phyloP scores from a whole-genome alignment of 1,140 invertebrate species.

The Elymnias hypermnestra region DNA sequence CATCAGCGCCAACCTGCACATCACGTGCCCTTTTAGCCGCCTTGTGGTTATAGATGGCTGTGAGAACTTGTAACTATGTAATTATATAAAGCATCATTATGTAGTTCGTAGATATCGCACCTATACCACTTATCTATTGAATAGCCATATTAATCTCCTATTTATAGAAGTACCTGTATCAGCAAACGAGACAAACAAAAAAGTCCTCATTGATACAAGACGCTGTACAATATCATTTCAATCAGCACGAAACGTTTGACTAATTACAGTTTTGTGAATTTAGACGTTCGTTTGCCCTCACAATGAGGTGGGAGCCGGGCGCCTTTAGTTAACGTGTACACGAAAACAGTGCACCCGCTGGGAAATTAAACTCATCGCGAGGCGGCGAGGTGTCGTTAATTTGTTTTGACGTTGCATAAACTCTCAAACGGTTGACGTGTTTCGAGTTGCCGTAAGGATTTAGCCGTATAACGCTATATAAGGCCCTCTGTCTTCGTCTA shows the following conservation, averaged over 20 bases:
- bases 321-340: conserved; percentile 9
- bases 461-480: conserved; percentile 10
- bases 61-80: too few species aligned
- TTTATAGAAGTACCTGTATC: too few species aligned
- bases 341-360: conserved; percentile 34
- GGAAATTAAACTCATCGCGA: conserved; percentile 55
- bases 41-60: too few species aligned
- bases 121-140: too few species aligned
- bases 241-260: not conserved
- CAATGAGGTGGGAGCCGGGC: conserved; percentile 2
- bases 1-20: too few species aligned
- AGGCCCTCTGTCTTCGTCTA: conserved; percentile 7
- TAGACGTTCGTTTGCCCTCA: conserved; percentile 6
- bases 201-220: too few species aligned
- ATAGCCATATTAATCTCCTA: too few species aligned
- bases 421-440: conserved; percentile 10
- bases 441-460: conserved; percentile 17
- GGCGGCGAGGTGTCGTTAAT: conserved; percentile 47
- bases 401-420: conserved; percentile 41
- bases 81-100: too few species aligned
- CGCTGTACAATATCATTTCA: not conserved
- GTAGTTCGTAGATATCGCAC: too few species aligned
- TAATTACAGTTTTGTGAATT: conserved; percentile 6
- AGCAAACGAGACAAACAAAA: too few species aligned
- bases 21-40: too few species aligned